Conservation (phyloP, 1,140 invertebrate genomes). For the Ylistrum balloti region DNA sequence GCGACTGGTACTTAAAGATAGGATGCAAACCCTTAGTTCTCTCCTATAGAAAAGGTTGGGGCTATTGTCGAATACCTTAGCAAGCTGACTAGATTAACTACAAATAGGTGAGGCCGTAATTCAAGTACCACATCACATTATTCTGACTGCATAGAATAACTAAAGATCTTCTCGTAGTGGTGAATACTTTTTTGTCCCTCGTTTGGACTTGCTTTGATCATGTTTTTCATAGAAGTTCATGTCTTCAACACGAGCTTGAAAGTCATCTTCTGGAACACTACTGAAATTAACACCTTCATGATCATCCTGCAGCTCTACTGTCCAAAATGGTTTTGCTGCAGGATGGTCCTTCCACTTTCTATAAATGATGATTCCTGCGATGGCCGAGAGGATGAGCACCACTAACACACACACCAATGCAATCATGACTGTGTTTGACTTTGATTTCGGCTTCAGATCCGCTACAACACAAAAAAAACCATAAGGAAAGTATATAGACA, state of each 20-base stretch:
- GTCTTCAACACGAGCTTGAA: conserved; percentile 58
- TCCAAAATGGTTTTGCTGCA: conserved; percentile 67
- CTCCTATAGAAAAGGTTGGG: too few relatives aligned
- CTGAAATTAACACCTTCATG: conserved; percentile 74
- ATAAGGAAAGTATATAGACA: not conserved
- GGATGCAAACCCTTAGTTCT: too few relatives aligned
- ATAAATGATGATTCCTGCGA: conserved; percentile 65
- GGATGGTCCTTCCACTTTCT: conserved; percentile 61
- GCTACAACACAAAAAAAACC: conserved; percentile 42
- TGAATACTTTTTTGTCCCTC: conserved; percentile 56
- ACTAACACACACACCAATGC: conserved; percentile 65
- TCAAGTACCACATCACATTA: not conserved
- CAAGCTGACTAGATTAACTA: not conserved
- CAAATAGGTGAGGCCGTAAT: not conserved
- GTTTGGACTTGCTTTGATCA: conserved; percentile 39
- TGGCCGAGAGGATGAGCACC: conserved; percentile 60
- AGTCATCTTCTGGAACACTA: conserved; percentile 67
- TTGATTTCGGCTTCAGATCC: not conserved
- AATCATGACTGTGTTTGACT: conserved; percentile 55
- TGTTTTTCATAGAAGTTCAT: conserved; percentile 67
- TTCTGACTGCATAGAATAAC: not conserved
- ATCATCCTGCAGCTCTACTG: conserved; percentile 71
- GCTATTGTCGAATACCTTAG: too few relatives aligned
- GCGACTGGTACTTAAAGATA: too few relatives aligned
- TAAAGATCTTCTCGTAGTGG: conserved; percentile 44